Evolutionary conservation across 2,113 vertebrate genomes (phyloP).

Genomic region (Cyprinodon brontotheroides): DNA sequence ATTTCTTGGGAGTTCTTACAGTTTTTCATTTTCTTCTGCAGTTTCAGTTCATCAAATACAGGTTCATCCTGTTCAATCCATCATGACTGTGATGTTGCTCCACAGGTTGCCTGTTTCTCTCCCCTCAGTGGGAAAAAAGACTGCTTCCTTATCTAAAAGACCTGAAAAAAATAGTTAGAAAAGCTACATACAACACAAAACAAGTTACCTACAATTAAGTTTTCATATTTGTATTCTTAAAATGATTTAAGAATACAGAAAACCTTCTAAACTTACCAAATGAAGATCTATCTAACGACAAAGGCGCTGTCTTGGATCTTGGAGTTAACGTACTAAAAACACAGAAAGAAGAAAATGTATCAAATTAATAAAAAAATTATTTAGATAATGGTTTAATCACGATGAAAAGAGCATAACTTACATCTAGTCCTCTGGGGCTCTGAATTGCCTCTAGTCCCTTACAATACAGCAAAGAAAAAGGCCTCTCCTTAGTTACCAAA

Average conservation of each 20-base stretch:
- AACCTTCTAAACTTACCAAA: slow-evolving; percentile 29
- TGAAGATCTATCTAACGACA: slow-evolving; percentile 39
- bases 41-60: neutral
- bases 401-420: slow-evolving; percentile 23
- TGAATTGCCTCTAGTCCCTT: slow-evolving; percentile 37
- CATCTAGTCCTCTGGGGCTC: slow-evolving; percentile 52
- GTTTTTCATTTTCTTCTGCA: neutral
- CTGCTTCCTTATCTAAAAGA: neutral
- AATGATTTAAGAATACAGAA: neutral
- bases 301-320: slow-evolving; percentile 59
- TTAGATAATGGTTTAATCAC: neutral
- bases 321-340: slow-evolving; percentile 44
- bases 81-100: neutral
- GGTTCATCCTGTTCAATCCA: neutral
- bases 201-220: neutral
- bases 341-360: slow-evolving; percentile 10
- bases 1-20: neutral
- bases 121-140: neutral
- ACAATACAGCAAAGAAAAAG: slow-evolving; percentile 67
- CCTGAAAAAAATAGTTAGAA: slow-evolving; percentile 25
- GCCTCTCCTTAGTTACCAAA: slow-evolving; percentile 60
- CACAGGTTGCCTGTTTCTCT: neutral
- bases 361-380: neutral
- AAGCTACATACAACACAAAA: neutral
- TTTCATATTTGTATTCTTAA: neutral